phyloP scores from a whole-genome alignment of 2,888 invertebrate genomes.

The Agriopis leucophaearia region DNA sequence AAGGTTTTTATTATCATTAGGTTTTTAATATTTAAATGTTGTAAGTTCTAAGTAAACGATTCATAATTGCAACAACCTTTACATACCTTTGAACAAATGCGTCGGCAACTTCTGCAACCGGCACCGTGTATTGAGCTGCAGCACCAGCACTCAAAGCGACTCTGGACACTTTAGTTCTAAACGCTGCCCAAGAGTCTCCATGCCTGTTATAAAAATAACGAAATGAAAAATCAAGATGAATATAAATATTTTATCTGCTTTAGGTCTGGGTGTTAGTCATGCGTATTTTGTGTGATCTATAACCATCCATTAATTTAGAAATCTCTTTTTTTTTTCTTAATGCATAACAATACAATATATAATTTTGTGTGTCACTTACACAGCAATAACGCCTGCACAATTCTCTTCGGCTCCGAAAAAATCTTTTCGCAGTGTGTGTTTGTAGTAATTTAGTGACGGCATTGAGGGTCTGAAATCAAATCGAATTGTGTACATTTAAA shows the following conservation, averaged over 20 bases:
- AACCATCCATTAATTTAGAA: no score
- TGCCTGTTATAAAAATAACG: constrained; percentile 84
- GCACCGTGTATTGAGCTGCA: constrained; percentile 89
- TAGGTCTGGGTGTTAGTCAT: not conserved
- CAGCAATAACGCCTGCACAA: constrained; percentile 90
- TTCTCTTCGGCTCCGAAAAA: constrained; percentile 88
- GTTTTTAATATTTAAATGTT: no score
- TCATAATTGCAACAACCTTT: no score
- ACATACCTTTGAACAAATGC: constrained; percentile 89
- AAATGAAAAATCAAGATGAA: not conserved
- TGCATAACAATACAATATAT: no score
- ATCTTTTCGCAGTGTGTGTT: constrained; percentile 89
- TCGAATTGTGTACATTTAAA: not conserved
- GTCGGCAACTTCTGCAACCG: constrained; percentile 90
- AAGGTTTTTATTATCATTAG: no score
- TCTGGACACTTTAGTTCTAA: constrained; percentile 92
- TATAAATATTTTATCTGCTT: no score
- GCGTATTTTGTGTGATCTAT: no score
- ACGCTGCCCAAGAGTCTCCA: constrained; percentile 93
- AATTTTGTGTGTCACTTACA: no score
- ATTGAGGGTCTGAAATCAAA: constrained; percentile 87
- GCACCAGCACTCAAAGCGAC: constrained; percentile 91
- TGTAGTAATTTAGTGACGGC: constrained; percentile 91
- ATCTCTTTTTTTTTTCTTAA: no score
- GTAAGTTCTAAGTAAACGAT: no score